These are phyloP conservation scores for mouse (Mus musculus) DNA, from an alignment of 2,113 vertebrate genomes.

Conservation along the genomic window GRCm39 chr1:158538001-158538500, in stretches of 20 bases:
- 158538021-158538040: not conserved
- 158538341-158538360: not conserved
- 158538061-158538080: too few relatives aligned
- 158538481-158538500: not conserved
- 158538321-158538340: not conserved
- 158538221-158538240: not conserved
- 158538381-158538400: not conserved
- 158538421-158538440: fast-evolving
- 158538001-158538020: not conserved
- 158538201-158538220: slow-evolving; percentile 23
- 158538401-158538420: not conserved
- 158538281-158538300: not conserved
- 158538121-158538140: not conserved
- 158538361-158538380: not conserved
- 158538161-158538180: not conserved
- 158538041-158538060: not conserved
- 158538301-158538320: not conserved
- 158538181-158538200: not conserved
- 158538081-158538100: not conserved
- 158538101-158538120: not conserved
- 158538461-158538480: not conserved
- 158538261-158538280: not conserved
- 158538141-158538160: not conserved
- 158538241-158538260: not conserved
- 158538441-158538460: not conserved